These are phyloP conservation scores for Corapipo altera DNA, from an alignment of 2,113 vertebrate genomes.

Conservation along the genomic window DNA sequence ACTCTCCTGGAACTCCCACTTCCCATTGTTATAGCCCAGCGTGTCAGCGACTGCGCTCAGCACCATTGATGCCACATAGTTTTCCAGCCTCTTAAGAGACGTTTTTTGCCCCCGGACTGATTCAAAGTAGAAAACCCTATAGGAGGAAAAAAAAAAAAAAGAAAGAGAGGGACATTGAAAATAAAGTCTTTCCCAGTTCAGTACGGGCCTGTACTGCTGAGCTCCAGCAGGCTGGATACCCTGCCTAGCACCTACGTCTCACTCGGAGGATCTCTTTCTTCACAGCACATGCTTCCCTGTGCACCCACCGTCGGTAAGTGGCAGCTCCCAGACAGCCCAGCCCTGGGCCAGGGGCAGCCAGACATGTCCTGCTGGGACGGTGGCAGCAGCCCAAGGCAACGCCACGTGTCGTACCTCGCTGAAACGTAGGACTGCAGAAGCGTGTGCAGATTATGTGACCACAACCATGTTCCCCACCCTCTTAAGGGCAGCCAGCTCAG, in stretches of 20 bases:
- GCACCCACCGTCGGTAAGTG: rapidly evolving
- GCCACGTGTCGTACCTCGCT: rapidly evolving
- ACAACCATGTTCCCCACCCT: rapidly evolving
- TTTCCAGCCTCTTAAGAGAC: slow-evolving; percentile 44
- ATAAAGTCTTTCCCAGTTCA: not conserved
- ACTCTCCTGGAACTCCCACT: slow-evolving; percentile 74
- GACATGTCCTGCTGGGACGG: rapidly evolving
- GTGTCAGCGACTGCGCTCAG: slow-evolving; percentile 80
- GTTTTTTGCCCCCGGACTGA: not conserved
- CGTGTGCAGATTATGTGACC: rapidly evolving
- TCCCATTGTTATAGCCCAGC: slow-evolving; percentile 69
- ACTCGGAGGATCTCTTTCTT: not conserved
- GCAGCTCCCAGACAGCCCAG: not conserved
- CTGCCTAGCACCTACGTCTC: rapidly evolving
- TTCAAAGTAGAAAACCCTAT: not conserved
- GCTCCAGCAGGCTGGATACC: not conserved
- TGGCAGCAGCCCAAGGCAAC: not conserved
- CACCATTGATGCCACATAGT: slow-evolving; percentile 79
- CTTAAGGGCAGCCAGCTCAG: rapidly evolving
- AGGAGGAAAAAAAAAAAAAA: not conserved
- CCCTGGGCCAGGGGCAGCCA: not conserved
- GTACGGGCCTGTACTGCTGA: not conserved
- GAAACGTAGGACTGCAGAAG: not conserved
- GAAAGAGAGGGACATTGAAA: not conserved
- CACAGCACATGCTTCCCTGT: not conserved